phyloP scores from a whole-genome alignment of 2,888 invertebrate genomes.

The Gari tellinella region DNA sequence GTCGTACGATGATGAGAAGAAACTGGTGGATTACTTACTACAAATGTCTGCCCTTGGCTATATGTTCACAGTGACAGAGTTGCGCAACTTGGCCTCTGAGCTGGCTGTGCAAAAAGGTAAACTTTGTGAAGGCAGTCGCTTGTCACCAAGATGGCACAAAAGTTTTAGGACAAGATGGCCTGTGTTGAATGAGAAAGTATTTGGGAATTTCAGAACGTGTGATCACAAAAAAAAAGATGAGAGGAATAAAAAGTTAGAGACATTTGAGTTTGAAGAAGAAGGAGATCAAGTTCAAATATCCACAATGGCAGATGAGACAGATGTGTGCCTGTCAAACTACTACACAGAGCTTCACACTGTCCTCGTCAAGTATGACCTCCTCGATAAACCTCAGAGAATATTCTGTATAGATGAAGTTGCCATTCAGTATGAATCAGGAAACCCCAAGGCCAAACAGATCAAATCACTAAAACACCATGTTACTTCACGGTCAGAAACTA shows the following conservation, averaged over 20 bases:
- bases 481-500: slow-evolving; percentile 51
- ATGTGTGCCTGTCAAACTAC: slow-evolving; percentile 55
- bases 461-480: slow-evolving; percentile 45
- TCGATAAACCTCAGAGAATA: slow-evolving; percentile 52
- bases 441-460: slow-evolving; percentile 51
- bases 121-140: slow-evolving; percentile 39
- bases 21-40: slow-evolving; percentile 55
- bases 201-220: slow-evolving; percentile 50
- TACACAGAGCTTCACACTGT: slow-evolving; percentile 53
- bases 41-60: slow-evolving; percentile 61
- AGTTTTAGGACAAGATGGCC: slow-evolving; percentile 59
- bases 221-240: slow-evolving; percentile 39
- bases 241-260: slow-evolving; percentile 30
- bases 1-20: slow-evolving; percentile 56
- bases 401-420: slow-evolving; percentile 59
- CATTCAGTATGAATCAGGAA: slow-evolving; percentile 60
- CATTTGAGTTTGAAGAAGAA: slow-evolving; percentile 54
- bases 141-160: slow-evolving; percentile 58
- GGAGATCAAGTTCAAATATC: slow-evolving; percentile 52
- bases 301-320: slow-evolving; percentile 50
- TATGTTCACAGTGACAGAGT: slow-evolving; percentile 51
- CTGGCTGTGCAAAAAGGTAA: slow-evolving; percentile 54
- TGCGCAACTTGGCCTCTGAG: slow-evolving; percentile 54
- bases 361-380: slow-evolving; percentile 48
- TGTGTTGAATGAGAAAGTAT: slow-evolving; percentile 56